Evolutionary conservation across 2,113 vertebrate genomes (phyloP), one percentile per base, ranked within the genome.

Genomic region (Ciconia stormi): DNA sequence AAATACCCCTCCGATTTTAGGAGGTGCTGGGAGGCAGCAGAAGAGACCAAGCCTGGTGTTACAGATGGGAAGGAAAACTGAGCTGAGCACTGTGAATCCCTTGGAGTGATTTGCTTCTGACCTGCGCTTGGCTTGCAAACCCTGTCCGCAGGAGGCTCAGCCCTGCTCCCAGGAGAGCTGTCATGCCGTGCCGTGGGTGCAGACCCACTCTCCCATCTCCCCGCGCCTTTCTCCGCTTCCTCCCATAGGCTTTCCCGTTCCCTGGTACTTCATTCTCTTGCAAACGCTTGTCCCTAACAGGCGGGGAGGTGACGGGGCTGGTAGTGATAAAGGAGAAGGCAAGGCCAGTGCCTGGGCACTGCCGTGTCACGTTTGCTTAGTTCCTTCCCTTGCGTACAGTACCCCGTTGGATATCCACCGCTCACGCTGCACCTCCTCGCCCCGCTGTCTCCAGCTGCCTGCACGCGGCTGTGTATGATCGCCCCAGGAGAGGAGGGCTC

Each of bases 391-490:
- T 2, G 8, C 6, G 21, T 14, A 4, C 16, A 0, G 2, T 9
- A 11, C 20, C 62, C 59, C 1, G 2, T 14, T 0, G 2, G n/a
- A 13, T 9, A 44, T 10, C 83, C 62, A 22, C n/a, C 0, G 5
- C 36, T 40, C 42, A 13, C 0, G 2, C 49, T 3, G 21, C 44
- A 30, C 13, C 59, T 22, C 40, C 25, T 36, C 6, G 2, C 8
- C 62, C 49, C 0, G 0, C 47, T 55, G 56, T 8, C 46, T 34
- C 30, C 4, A 6, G 27, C 32, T 21, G 65, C 18, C 55, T 21
- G 59, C 12, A 15, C 3, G 1, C 0, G 9, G 69, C 23, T 2
- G 1, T 5, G 2, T 11, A 2, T 0, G 1, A 34, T 8, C 27
- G 12, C 30, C 62, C 44, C 2, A 36, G 56, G 69, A 49, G 20